Conservation (phyloP, 2,113 vertebrate species). For the Haemorhous mexicanus region DNA sequence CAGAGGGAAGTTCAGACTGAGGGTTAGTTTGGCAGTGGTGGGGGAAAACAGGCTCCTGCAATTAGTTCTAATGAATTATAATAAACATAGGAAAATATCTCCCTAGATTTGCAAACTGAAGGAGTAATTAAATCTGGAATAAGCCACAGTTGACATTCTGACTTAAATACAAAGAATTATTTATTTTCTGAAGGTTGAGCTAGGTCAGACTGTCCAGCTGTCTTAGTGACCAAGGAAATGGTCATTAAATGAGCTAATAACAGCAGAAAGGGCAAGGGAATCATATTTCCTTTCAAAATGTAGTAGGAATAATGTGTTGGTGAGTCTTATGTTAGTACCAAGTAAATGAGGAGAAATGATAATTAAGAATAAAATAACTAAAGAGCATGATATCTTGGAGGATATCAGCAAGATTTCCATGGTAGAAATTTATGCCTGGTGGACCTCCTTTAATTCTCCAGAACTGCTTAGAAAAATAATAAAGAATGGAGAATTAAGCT, state of each 20-base stretch:
- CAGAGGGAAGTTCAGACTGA: neutral
- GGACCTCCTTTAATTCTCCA: neutral
- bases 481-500: neutral
- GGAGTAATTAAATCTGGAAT: slow-evolving; percentile 28
- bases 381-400: neutral
- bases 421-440: neutral
- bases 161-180: slow-evolving; percentile 22
- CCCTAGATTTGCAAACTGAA: neutral
- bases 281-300: neutral
- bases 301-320: neutral
- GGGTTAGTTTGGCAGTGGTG: neutral
- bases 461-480: neutral
- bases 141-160: neutral
- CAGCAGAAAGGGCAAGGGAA: neutral
- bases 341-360: neutral
- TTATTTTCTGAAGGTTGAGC: slow-evolving; percentile 14
- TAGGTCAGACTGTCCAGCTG: slow-evolving; percentile 11
- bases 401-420: neutral
- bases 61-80: slow-evolving; percentile 33
- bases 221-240: slow-evolving; percentile 32
- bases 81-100: slow-evolving; percentile 21
- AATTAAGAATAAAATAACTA: neutral
- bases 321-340: neutral
- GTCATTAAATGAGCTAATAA: slow-evolving; percentile 42
- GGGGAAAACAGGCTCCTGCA: slow-evolving; percentile 25